Evolutionary conservation across 2,888 invertebrate genomes (phyloP).

Genomic region (Xanthorhoe spadicearia): DNA sequence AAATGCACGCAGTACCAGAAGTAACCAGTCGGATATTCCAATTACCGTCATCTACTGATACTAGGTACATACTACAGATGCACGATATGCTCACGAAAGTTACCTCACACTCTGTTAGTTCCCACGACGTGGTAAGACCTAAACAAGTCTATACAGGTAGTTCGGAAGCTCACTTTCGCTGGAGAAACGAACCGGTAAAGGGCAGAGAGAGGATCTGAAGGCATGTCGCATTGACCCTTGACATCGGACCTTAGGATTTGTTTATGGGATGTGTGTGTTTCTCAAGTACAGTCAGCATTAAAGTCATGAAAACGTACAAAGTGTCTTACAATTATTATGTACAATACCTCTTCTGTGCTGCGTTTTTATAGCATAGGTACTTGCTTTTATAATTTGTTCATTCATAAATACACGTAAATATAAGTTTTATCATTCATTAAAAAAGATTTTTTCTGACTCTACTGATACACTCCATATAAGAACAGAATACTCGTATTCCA

Average conservation of each 20-base stretch:
- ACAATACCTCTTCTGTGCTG: too few species aligned
- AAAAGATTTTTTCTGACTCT: not conserved
- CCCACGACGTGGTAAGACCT: constrained; percentile 55
- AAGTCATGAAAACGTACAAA: not conserved
- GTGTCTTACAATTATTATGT: too few species aligned
- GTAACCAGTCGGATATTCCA: not conserved
- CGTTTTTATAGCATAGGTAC: too few species aligned
- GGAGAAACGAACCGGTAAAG: constrained; percentile 66
- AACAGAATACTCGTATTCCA: not conserved
- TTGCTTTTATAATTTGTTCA: too few species aligned
- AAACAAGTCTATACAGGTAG: constrained; percentile 60
- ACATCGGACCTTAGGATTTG: constrained; percentile 44
- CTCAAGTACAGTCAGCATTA: not conserved
- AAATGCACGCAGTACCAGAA: not conserved
- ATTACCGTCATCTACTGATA: constrained; percentile 2
- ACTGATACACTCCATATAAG: not conserved
- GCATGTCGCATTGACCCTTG: constrained; percentile 65
- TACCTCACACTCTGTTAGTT: constrained; percentile 50
- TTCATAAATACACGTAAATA: too few species aligned
- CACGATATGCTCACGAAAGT: constrained; percentile 22
- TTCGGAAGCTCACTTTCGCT: constrained; percentile 65
- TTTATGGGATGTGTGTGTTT: constrained; percentile 12
- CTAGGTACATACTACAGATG: constrained; percentile 2
- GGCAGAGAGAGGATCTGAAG: constrained; percentile 68
- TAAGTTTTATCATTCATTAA: too few species aligned